Conservation (phyloP, 2,797 vertebrate species). For the Pteronotus mesoamericanus region DNA sequence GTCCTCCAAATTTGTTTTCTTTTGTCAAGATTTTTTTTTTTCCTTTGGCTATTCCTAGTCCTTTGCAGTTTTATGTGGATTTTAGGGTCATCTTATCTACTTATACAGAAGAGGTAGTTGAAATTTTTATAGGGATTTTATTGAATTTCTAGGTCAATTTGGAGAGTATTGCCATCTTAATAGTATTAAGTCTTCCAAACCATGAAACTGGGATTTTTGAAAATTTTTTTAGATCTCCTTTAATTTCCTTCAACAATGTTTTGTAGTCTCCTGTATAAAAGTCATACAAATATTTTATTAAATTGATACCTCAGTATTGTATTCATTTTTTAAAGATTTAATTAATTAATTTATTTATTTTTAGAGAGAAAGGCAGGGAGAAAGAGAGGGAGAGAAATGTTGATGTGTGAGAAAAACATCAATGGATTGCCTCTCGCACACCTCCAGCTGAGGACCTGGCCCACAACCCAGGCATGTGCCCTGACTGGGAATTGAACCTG, state of each 20-base stretch:
- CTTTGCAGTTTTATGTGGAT: not conserved
- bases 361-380: not conserved
- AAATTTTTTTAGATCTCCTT: not conserved
- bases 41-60: not conserved
- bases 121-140: not conserved
- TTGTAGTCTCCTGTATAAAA: not conserved
- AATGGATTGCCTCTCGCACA: not conserved
- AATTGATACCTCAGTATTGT: not conserved
- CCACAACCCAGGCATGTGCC: not conserved
- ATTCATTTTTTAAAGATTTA: not conserved
- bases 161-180: not conserved
- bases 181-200: not conserved
- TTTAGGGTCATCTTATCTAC: not conserved
- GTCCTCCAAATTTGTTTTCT: not conserved
- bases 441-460: not conserved
- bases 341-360: not conserved
- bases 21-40: not conserved
- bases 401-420: not conserved
- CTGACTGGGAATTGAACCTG: not conserved
- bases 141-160: not conserved
- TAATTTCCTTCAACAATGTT: not conserved
- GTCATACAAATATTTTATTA: not conserved
- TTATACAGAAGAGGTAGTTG: not conserved
- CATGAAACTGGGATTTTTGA: not conserved
- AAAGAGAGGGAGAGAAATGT: not conserved